Base-by-base conservation (phyloP, 2,113 vertebrate species). In the Pelmatolapia mariae region DNA sequence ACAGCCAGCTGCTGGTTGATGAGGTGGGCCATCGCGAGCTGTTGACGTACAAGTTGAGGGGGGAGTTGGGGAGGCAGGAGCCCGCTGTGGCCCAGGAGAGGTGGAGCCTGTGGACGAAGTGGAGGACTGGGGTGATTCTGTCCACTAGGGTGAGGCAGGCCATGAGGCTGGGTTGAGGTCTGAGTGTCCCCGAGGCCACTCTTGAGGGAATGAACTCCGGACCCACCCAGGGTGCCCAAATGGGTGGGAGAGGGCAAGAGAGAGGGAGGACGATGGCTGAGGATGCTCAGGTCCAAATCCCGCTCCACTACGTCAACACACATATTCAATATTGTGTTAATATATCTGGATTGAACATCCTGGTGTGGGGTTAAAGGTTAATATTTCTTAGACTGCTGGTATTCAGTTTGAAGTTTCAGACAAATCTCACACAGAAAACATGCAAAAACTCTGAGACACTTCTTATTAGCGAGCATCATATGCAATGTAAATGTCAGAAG, bases 1-100 rank as follows among this genome's bases (percentile, higher is more conserved):
- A 99, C 98, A 6, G 98, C 98, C 53, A 99, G 97, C 96, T 99
- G 98, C 85, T 99, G 98, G 96, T 99, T 99, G 96, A 99, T 98
- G 94, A 99, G 97, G 92, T 99, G 98, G 88, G 98, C 98, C 98
- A 99, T 99, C 45, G 98, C 98, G 89, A 99, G 97, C 95, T 99
- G 98, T 89, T 99, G 98, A 80, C 98, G 97, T 73, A 99, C 98
- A 80, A 99, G 95, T 88, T 98, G 98, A 18, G 98, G 98, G 87
- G 97, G 97, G 86, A 99, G 97, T 90, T 99, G 98, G 78, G 98
- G 98, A 81, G 98, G 97, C 88, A 99, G 97, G 73, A 99, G 97
- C 8, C 95, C 93, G 10, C 89, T 2, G 38, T 97, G 98, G 87
- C 96, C 97, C 95, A 98, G 97, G 8, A 88, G 92, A 6, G 86